Conservation (phyloP, 2,797 vertebrate genomes). For the Loriculus beryllinus region DNA sequence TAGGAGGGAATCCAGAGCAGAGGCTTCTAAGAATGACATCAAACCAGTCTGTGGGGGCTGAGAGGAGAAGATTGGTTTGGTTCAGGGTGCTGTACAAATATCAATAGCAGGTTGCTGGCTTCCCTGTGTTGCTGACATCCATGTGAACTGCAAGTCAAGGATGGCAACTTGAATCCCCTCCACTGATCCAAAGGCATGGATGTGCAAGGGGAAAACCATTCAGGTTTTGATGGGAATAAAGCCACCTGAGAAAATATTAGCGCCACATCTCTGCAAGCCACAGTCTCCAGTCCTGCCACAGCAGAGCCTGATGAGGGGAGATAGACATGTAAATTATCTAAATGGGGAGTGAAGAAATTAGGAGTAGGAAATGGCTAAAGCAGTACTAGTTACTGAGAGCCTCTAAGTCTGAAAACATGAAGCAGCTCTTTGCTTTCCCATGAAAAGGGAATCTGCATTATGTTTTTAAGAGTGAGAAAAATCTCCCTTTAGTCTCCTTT, state of each 20-base stretch:
- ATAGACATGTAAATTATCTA: fast-evolving
- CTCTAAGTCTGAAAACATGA: not conserved
- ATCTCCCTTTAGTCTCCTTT: not conserved
- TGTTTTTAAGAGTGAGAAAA: not conserved
- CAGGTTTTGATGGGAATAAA: not conserved
- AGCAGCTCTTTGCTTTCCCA: not conserved
- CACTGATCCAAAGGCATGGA: not conserved
- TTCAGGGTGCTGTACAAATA: not conserved
- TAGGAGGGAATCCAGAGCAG: not conserved
- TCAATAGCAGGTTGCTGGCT: not conserved
- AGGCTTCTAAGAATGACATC: not conserved
- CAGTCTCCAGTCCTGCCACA: not conserved
- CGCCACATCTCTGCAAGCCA: not conserved
- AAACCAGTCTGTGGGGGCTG: not conserved
- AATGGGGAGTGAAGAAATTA: not conserved
- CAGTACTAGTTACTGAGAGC: not conserved
- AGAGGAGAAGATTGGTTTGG: not conserved
- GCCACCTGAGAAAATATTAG: not conserved
- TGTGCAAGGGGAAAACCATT: not conserved
- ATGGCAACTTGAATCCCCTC: fast-evolving
- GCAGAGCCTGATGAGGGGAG: not conserved
- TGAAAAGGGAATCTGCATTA: not conserved
- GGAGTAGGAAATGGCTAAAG: not conserved
- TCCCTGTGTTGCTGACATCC: no score
- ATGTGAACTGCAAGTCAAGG: not conserved